phyloP scores from a whole-genome alignment of 2,888 invertebrate species.

The Apotomis betuletana region DNA sequence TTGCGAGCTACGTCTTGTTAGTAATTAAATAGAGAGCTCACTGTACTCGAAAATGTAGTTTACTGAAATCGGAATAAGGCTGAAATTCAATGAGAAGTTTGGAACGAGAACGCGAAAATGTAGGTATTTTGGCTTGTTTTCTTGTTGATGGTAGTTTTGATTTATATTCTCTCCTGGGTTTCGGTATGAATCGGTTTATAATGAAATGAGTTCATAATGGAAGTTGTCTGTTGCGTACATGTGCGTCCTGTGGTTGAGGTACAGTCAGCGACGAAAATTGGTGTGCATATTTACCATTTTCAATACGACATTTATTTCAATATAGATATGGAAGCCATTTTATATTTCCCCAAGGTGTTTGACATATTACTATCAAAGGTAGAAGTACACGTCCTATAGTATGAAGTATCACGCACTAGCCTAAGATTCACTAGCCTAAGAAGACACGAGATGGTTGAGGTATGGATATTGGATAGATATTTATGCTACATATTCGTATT shows the following conservation, averaged over 20 bases:
- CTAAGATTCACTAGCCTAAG: too few relatives aligned
- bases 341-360: too few relatives aligned
- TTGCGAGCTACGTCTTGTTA: neutral
- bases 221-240: neutral
- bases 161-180: constrained; percentile 7
- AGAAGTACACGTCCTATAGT: too few relatives aligned
- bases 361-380: too few relatives aligned
- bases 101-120: neutral
- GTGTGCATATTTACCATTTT: too few relatives aligned
- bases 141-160: constrained; percentile 17
- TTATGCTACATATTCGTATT: too few relatives aligned
- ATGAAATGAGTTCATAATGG: constrained; percentile 19
- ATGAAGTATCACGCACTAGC: too few relatives aligned
- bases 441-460: too few relatives aligned
- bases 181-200: constrained; percentile 1
- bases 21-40: constrained; percentile 9
- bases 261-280: too few relatives aligned
- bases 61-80: neutral
- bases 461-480: too few relatives aligned
- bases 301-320: too few relatives aligned
- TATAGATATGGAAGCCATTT: too few relatives aligned
- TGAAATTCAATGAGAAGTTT: neutral
- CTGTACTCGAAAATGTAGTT: neutral
- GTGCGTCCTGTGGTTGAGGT: neutral
- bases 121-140: neutral